phyloP scores from a whole-genome alignment of 1,140 invertebrate genomes.

The Nautilus pompilius region DNA sequence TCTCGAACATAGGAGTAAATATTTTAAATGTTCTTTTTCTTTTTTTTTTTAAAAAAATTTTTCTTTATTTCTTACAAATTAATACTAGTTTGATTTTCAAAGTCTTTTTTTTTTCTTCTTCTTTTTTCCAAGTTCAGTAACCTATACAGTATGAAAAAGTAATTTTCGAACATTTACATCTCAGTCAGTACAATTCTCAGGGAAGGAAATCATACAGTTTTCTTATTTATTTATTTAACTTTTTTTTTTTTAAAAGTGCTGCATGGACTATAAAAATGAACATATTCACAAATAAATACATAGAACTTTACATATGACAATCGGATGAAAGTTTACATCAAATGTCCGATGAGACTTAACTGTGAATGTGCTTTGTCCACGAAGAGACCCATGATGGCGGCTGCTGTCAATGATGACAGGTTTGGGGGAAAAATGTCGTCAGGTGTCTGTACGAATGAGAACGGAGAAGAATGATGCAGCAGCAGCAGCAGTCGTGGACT shows the following conservation, averaged over 20 bases:
- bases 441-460: no score
- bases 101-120: not conserved
- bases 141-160: slow-evolving; percentile 5
- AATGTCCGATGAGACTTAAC: slow-evolving; percentile 1
- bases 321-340: slow-evolving; percentile 3
- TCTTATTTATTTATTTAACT: not conserved
- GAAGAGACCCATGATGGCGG: no score
- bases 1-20: no score
- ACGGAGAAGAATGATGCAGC: no score
- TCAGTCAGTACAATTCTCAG: not conserved
- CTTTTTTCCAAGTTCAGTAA: not conserved
- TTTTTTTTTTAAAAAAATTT: no score
- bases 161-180: slow-evolving; percentile 5
- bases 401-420: no score
- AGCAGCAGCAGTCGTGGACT: not conserved
- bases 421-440: no score
- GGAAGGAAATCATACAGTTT: not conserved
- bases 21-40: no score
- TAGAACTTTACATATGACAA: slow-evolving; percentile 6
- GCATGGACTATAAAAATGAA: slow-evolving; percentile 4
- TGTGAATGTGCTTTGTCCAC: no score
- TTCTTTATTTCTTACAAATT: slow-evolving; percentile 7
- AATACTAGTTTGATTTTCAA: slow-evolving; percentile 2
- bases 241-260: not conserved
- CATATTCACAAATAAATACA: slow-evolving; percentile 8